Base-by-base conservation (phyloP, 2,888 invertebrate genomes). In the Chloroclystis v-ata region DNA sequence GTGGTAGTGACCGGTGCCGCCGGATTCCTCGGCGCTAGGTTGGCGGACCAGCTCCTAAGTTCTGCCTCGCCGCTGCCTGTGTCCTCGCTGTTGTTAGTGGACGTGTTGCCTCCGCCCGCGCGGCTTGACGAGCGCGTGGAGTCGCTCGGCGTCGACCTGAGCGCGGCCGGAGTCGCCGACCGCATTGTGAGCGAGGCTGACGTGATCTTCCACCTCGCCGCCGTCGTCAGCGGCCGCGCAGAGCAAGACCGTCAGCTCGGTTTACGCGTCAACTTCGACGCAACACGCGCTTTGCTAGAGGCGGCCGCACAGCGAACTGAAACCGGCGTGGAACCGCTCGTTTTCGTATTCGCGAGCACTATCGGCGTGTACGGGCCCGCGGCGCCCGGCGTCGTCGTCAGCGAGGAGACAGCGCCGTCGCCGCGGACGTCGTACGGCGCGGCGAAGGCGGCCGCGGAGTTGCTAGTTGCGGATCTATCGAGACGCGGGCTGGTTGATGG, bases 391-490 rank as follows among this genome's bases (percentile, higher is more conserved):
- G 82, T 80, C 1, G 61, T 69, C 7, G 33, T 9, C 52, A 75
- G 6, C 78, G 80, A 1, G 43, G 67, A 1, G 38, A 76, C 76
- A 1, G 82, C 75, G 8, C 59, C 69, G 1, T 71, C 70, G 47
- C 86, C 86, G 14, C 73, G 75, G 37, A 83, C 68, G 3, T 78
- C 86, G 4, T 86, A 86, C 53, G 86, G 86, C 11, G 67, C 69
- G 12, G 78, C 75, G 0, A 86, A 86, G 54, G 83, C 82, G 1
- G 73, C 80, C 72, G 65, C 76, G 29, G 86, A 86, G 56, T 60
- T 86, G 28, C 68, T 86, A 2, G 67, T 83, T 2, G 73, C 73
- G 40, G 86, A 86, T 32, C 82, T 83, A 56, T 60, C 77, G 5
- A 70, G 86, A n/a, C 75, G 77, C 28, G 80, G 84, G 1, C 77